A percentile compares a stretch with the other conserved stretches of the same genome.
Conservation (phyloP, 2,888 invertebrate genomes). For the Beris chalybata region DNA sequence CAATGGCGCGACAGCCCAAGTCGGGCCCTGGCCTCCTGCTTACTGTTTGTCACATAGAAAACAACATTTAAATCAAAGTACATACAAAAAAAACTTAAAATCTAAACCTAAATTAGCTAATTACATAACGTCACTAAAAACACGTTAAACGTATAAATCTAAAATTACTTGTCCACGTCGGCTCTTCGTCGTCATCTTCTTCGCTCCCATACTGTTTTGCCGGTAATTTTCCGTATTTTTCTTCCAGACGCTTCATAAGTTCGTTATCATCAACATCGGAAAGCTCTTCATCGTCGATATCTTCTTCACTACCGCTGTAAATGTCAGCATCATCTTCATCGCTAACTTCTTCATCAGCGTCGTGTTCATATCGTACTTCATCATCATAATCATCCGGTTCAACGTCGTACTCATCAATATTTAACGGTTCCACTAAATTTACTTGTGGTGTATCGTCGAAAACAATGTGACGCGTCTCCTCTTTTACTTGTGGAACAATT, state of each 20-base stretch:
- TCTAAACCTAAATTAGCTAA: neutral
- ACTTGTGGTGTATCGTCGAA: constrained; percentile 4
- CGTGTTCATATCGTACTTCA: constrained; percentile 52
- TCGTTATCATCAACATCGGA: constrained; percentile 72
- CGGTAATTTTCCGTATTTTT: constrained; percentile 72
- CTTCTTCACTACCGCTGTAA: constrained; percentile 47
- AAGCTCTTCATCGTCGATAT: constrained; percentile 60
- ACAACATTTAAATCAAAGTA: neutral
- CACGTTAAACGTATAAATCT: neutral
- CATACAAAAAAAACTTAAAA: neutral
- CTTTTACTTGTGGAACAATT: neutral
- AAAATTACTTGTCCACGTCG: constrained; percentile 55
- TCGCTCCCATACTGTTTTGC: constrained; percentile 56
- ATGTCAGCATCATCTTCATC: constrained; percentile 47
- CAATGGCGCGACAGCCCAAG: too few species aligned
- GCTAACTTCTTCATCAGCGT: constrained; percentile 52
- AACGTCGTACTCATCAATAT: constrained; percentile 41
- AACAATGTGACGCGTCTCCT: neutral
- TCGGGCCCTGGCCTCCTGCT: too few species aligned
- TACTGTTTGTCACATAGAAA: too few species aligned
- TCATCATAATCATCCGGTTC: constrained; percentile 46
- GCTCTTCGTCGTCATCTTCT: constrained; percentile 56
- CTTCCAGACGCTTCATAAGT: constrained; percentile 69
- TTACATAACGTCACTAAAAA: too few species aligned
- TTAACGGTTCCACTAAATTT: neutral